Conservation (phyloP, 2,888 invertebrate species). For the Monopis laevigella region DNA sequence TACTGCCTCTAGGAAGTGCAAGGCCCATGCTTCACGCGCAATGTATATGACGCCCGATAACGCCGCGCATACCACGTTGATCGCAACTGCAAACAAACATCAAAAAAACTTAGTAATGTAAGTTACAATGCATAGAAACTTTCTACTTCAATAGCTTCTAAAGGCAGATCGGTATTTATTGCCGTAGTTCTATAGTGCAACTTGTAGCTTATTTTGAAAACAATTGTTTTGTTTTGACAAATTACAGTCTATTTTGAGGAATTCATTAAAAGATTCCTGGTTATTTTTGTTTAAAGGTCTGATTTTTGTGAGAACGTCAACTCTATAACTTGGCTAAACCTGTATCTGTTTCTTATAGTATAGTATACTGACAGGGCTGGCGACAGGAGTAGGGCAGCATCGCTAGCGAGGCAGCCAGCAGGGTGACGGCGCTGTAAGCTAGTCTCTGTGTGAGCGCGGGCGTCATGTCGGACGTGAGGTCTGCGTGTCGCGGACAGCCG, state of each 20-base stretch:
- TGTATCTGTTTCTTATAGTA: no score
- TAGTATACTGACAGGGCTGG: conserved; percentile 10
- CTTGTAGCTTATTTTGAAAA: no score
- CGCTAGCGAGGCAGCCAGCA: conserved; percentile 36
- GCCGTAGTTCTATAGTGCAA: no score
- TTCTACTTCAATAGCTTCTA: no score
- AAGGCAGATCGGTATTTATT: no score
- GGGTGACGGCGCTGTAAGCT: conserved; percentile 50
- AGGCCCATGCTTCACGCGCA: conserved; percentile 38
- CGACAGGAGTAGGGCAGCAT: conserved; percentile 3
- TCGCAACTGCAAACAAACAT: conserved; percentile 34
- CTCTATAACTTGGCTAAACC: no score
- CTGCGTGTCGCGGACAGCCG: conserved; percentile 16
- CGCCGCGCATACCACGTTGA: conserved; percentile 37
- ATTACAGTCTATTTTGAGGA: not conserved
- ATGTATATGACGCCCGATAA: conserved; percentile 61
- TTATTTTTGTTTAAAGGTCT: no score
- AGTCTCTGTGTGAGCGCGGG: conserved; percentile 22
- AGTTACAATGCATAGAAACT: no score
- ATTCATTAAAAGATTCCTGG: not conserved
- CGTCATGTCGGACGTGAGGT: conserved; percentile 29
- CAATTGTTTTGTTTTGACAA: not conserved
- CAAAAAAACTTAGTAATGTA: no score
- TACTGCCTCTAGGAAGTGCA: conserved; percentile 54
- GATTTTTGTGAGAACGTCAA: no score